A percentile compares a stretch with the other conserved stretches of the same genome.
Conservation (phyloP, 2,113 vertebrate genomes). For the Ochotona princeps region DNA sequence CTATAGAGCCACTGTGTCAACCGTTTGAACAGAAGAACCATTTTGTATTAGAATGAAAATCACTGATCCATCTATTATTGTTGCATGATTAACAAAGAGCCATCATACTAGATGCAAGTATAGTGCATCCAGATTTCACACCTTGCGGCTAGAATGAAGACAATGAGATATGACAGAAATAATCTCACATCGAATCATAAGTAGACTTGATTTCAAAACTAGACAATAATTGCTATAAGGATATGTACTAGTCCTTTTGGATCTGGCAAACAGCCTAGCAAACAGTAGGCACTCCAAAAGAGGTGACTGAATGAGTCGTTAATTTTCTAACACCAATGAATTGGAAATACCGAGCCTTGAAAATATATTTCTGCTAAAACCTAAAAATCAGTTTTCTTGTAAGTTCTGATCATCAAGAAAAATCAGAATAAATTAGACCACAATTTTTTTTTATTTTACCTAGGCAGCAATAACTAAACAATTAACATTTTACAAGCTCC, state of each 20-base stretch:
- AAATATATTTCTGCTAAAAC: slow-evolving; percentile 24
- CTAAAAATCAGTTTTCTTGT: background rate
- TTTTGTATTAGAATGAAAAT: background rate
- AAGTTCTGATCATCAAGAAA: background rate
- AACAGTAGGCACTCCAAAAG: background rate
- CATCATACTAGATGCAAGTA: background rate
- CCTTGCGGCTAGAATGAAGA: background rate
- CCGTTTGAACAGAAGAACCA: background rate
- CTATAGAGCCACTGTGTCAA: background rate
- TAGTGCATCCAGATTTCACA: background rate
- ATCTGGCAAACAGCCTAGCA: background rate
- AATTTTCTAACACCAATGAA: slow-evolving; percentile 11
- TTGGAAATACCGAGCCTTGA: background rate
- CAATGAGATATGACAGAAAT: background rate
- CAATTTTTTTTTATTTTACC: background rate
- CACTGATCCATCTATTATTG: background rate
- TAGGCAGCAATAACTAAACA: rapidly evolving
- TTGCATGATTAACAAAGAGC: background rate
- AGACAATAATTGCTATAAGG: background rate
- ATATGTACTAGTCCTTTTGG: background rate
- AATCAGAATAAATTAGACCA: background rate
- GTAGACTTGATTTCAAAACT: background rate
- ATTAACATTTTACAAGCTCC: background rate
- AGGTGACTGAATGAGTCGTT: background rate
- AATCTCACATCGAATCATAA: background rate